Percentiles rank a stretch among this genome's conserved stretches.
These are phyloP conservation scores for Zootermopsis nevadensis DNA, from an alignment of 2,888 invertebrate genomes.

Conservation along the genomic window DNA sequence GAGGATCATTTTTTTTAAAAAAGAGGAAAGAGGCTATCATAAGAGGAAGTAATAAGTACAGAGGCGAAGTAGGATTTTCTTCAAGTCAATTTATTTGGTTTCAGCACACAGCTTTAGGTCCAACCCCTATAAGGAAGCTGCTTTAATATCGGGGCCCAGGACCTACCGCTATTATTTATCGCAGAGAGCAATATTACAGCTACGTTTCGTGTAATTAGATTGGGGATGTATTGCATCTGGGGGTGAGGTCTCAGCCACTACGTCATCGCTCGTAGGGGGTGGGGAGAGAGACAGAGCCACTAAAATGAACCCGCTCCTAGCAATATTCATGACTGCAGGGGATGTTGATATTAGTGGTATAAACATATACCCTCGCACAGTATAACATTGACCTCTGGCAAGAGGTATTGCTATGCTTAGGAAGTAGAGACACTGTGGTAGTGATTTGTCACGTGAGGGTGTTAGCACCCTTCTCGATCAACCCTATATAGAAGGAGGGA, in stretches of 20 bases:
- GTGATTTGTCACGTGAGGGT: constrained; percentile 52
- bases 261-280: constrained; percentile 43
- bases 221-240: constrained; percentile 54
- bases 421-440: constrained; percentile 46
- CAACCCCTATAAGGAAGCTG: neutral
- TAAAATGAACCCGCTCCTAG: constrained; percentile 40
- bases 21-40: neutral
- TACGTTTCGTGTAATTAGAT: constrained; percentile 55
- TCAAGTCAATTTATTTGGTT: constrained; percentile 31
- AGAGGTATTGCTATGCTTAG: constrained; percentile 50
- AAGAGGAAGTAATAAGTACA: neutral
- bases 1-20: too few species aligned
- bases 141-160: constrained; percentile 24
- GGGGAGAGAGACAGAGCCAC: constrained; percentile 13
- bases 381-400: constrained; percentile 46
- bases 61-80: neutral
- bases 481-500: constrained; percentile 54
- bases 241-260: constrained; percentile 41
- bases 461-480: constrained; percentile 15
- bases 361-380: constrained; percentile 47
- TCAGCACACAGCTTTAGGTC: neutral
- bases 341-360: constrained; percentile 59
- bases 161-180: constrained; percentile 51
- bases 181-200: constrained; percentile 51
- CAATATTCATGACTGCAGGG: constrained; percentile 56